phyloP scores from a whole-genome alignment of 2,888 invertebrate genomes.

The Lymantria monacha region DNA sequence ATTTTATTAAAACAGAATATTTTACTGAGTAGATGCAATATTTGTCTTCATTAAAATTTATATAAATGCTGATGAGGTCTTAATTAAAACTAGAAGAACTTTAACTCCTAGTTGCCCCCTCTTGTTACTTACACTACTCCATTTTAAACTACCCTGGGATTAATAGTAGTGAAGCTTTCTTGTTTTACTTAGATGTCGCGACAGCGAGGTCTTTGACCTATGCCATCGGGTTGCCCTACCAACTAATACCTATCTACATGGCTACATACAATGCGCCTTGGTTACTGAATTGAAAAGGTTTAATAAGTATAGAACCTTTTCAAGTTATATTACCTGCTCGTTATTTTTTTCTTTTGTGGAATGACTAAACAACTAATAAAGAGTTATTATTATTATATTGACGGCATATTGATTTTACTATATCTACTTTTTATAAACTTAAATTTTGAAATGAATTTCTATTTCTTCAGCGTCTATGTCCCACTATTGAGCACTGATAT shows the following conservation, averaged over 20 bases:
- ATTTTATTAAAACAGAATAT: background rate
- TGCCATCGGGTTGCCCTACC: conserved; percentile 64
- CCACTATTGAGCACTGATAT: too few relatives aligned
- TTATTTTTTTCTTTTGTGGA: conserved; percentile 33
- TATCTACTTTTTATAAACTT: too few relatives aligned
- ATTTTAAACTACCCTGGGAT: conserved; percentile 52
- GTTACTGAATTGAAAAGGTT: conserved; percentile 52
- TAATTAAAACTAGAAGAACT: conserved; percentile 2
- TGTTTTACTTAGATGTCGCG: conserved; percentile 68
- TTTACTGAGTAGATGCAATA: background rate
- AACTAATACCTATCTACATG: conserved; percentile 58
- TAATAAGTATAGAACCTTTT: conserved; percentile 51
- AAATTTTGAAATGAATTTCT: too few relatives aligned
- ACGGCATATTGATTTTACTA: too few relatives aligned
- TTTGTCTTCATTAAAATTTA: background rate
- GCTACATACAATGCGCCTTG: conserved; percentile 47
- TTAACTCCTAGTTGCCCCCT: conserved; percentile 28
- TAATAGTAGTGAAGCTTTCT: conserved; percentile 64
- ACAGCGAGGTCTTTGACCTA: conserved; percentile 73
- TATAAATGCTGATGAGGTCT: background rate
- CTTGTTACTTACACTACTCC: conserved; percentile 16
- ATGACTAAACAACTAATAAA: background rate
- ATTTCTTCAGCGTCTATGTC: too few relatives aligned
- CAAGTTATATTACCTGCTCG: conserved; percentile 51
- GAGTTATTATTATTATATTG: too few relatives aligned